Base-by-base conservation (phyloP, 2,113 vertebrate species). In the Anhinga anhinga region DNA sequence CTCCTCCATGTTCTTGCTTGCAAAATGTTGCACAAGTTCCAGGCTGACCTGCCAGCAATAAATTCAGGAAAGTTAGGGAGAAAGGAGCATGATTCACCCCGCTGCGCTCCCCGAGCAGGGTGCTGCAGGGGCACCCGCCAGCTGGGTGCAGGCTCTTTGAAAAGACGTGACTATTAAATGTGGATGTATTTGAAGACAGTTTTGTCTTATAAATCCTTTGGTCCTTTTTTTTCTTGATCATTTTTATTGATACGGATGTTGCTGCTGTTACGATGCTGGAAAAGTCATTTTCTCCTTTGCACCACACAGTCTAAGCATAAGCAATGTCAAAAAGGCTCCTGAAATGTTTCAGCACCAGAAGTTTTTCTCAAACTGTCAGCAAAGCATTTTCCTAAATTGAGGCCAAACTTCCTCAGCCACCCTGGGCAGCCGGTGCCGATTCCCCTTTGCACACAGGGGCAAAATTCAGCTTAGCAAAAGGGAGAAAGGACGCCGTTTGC, bases 391-490 rank as follows among this genome's bases (percentile, higher is more conserved):
- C 45, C 61, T 30, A 40, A 50, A 10, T 0, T 12, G 49, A 50
- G 73, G 29, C 18, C n/a, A 59, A 62, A 44, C 6, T 26, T 45
- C 32, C 44, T 21, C 49, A 47, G 40, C 22, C 6, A 3, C 52
- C 34, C 23, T 3, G 40, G 34, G 65, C 15, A 26, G 20, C 12
- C 53, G 2, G 34, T 2, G 38, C 30, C 0, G 0, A 40, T 15
- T 11, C 22, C 15, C 15, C 19, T 6, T 55, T 2, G 32, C 67
- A 10, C 22, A 3, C 7, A 7, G 36, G 13, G 50, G 22, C 38
- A 32, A 38, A 74, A 67, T 10, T 36, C 56, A 47, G 23, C 53
- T n/a, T 5, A 26, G 67, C 15, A 10, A 21, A 52, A 63, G 19
- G 50, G 55, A 19, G 9, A 17, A 20, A 47, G n/a, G 44, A 6